Percentiles rank a stretch among this genome's conserved stretches.
Evolutionary conservation across 2,888 invertebrate species (phyloP).

Genomic region (Pachymerium ferrugineum): DNA sequence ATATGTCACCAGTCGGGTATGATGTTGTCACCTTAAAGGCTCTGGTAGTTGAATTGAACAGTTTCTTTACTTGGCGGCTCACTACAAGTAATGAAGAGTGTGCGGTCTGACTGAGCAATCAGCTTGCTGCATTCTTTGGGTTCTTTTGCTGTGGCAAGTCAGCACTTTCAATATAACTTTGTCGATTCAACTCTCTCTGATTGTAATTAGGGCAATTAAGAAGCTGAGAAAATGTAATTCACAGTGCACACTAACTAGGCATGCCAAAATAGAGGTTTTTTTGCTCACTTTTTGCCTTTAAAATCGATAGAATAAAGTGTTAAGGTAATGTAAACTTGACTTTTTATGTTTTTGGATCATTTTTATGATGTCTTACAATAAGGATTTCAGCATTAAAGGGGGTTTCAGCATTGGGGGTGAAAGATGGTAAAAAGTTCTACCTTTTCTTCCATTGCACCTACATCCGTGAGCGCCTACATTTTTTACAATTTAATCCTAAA

Average conservation of each 20-base stretch:
- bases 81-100: conserved; percentile 11
- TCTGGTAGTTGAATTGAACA: conserved; percentile 2
- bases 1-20: not conserved
- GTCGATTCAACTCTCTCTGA: not conserved
- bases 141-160: conserved; percentile 5
- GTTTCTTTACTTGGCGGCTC: conserved; percentile 11
- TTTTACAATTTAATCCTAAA: too few relatives aligned
- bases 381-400: too few relatives aligned
- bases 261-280: too few relatives aligned
- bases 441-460: too few relatives aligned
- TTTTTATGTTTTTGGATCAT: too few relatives aligned
- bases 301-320: too few relatives aligned
- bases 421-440: too few relatives aligned
- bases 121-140: conserved; percentile 1
- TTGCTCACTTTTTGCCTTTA: too few relatives aligned
- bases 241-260: not conserved
- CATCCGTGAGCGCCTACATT: too few relatives aligned
- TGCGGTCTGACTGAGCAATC: conserved; percentile 27
- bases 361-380: too few relatives aligned
- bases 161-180: conserved; percentile 6
- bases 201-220: conserved; percentile 17
- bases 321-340: too few relatives aligned
- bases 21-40: conserved; percentile 21
- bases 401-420: too few relatives aligned
- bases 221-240: not conserved